Evolutionary conservation across 2,888 invertebrate genomes (phyloP), one percentile per base, ranked within the genome.

Genomic region (Tholera decimalis): DNA sequence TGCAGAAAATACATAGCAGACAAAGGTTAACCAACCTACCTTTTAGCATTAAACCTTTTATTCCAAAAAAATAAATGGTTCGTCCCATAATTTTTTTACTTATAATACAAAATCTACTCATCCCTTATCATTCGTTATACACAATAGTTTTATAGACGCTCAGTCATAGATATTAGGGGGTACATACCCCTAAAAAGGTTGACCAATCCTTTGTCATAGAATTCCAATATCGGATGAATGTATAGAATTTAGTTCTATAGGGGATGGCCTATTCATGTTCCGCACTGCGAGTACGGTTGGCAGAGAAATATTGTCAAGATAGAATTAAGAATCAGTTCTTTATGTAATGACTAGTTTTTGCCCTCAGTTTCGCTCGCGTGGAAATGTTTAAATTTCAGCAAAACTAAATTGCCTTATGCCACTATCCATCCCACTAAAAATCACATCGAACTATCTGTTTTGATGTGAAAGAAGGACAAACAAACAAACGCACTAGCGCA

Each of bases 141-240:
- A 88, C 85, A 88, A 85, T 83, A 79, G 84, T 83, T 83, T 78
- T 81, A 83, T 79, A 75, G 71, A 73, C 66, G 62, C 71, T 74
- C 78, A 83, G 78, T 71, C 81, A 82, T 82, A 83, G 81, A 83
- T 86, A 81, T 80, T 73, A 79, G 69, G 67, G 82, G 73, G 73
- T 79, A 73, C 56, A 55, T 76, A 72, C 72, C 82, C 84, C 86
- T 87, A 85, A 90, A 91, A 92, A 91, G 91, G 91, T 89, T 92
- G 92, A 91, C 92, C 93, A 92, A 86, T 88, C 91, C 89, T 92
- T 93, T 93, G 93, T 93, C 88, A 87, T 85, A 85, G 87, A 89
- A 93, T 92, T 91, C 93, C 92, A 92, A 93, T 93, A 93, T 91
- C 89, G 88, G 84, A 87, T 85, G 85, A 88, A 87, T 84, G 89